These are phyloP conservation scores for Neuroterus valhalla DNA, from an alignment of 1,140 invertebrate genomes.

Conservation along the genomic window DNA sequence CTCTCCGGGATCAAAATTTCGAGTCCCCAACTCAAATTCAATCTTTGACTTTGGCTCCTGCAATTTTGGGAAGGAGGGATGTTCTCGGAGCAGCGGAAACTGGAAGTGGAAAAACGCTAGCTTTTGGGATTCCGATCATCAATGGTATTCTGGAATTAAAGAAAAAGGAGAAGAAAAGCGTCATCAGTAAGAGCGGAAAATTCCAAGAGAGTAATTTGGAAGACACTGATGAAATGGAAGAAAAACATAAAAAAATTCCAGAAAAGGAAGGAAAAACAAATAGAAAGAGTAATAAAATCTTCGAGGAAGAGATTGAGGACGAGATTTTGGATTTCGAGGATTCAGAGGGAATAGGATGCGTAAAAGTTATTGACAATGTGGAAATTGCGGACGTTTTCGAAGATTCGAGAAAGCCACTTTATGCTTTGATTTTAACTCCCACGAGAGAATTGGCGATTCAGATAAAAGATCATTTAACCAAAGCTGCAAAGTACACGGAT, in stretches of 20 bases:
- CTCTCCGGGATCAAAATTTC: conserved; percentile 86
- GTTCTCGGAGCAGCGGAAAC: conserved; percentile 97
- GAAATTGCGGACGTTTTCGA: conserved; percentile 61
- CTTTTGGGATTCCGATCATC: conserved; percentile 96
- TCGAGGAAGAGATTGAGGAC: conserved; percentile 53
- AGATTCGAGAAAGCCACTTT: conserved; percentile 77
- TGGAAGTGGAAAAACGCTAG: conserved; percentile 97
- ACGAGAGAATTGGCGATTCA: conserved; percentile 97
- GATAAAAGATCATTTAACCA: conserved; percentile 89
- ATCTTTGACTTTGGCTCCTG: conserved; percentile 85
- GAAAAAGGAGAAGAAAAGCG: conserved; percentile 58
- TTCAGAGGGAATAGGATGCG: conserved; percentile 75
- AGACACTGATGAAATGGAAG: conserved; percentile 21
- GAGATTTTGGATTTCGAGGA: conserved; percentile 63
- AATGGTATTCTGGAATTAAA: conserved; percentile 87
- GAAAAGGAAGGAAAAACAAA: conserved; percentile 54
- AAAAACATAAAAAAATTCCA: conserved; percentile 2
- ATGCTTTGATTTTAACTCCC: conserved; percentile 93
- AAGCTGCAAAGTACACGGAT: conserved; percentile 88
- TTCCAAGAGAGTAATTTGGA: conserved; percentile 61
- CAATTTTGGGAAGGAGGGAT: conserved; percentile 90
- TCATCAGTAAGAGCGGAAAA: conserved; percentile 65
- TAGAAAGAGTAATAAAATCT: conserved; percentile 31
- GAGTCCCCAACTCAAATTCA: conserved; percentile 89
- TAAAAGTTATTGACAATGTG: conserved; percentile 79